These are phyloP conservation scores for Dendrophyllia cribrosa DNA, from an alignment of 64 coral and sea anemone genomes.

Conservation along the genomic window DNA sequence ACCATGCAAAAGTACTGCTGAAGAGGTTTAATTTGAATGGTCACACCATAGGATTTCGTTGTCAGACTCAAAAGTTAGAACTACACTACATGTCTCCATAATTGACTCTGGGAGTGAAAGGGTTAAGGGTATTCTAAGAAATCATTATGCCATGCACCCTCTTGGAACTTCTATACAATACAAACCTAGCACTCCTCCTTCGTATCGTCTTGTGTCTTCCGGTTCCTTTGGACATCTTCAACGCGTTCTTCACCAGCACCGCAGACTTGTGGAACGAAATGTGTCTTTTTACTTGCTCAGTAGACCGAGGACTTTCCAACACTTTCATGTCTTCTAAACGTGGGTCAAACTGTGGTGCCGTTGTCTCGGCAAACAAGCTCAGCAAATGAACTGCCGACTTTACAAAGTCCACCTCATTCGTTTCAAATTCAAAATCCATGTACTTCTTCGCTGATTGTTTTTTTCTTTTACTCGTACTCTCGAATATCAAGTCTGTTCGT, in stretches of 20 bases:
- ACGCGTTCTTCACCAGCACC: conserved; percentile 37
- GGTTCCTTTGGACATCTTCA: conserved; percentile 14
- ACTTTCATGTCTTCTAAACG: conserved; percentile 65
- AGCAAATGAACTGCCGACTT: conserved; percentile 46
- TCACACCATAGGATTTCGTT: too few relatives aligned
- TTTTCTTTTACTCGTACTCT: neutral
- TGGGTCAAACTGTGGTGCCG: conserved; percentile 74
- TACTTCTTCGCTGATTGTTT: conserved; percentile 2
- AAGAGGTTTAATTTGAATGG: too few relatives aligned
- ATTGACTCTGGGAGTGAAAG: too few relatives aligned
- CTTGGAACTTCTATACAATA: too few relatives aligned
- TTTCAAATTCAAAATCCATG: conserved; percentile 67
- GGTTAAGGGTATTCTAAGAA: too few relatives aligned
- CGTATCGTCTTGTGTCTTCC: neutral
- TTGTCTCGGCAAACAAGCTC: conserved; percentile 30
- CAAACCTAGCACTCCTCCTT: neutral
- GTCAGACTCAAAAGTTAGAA: too few relatives aligned
- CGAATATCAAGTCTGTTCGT: conserved; percentile 52
- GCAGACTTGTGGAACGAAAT: conserved; percentile 81
- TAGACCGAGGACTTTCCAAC: conserved; percentile 9
- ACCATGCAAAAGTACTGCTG: too few relatives aligned
- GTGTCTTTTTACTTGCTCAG: conserved; percentile 21
- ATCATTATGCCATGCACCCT: too few relatives aligned
- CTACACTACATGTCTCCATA: too few relatives aligned
- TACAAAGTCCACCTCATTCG: conserved; percentile 70